Evolutionary conservation across 2,113 vertebrate species (phyloP).

Genomic region (Abramis brama): DNA sequence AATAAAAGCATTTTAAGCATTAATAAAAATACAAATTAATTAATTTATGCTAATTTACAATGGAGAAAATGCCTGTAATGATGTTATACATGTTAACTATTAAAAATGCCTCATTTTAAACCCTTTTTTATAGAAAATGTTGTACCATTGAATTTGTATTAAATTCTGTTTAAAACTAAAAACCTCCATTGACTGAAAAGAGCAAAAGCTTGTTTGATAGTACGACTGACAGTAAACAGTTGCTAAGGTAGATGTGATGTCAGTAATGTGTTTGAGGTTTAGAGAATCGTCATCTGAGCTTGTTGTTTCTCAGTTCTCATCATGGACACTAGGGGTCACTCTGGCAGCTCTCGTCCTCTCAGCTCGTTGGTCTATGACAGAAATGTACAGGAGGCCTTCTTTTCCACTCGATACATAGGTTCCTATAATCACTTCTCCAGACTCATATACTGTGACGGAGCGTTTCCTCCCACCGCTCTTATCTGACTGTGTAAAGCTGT

Average conservation of each 20-base stretch:
- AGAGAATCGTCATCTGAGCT: no score
- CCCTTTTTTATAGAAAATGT: background rate
- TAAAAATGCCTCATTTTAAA: background rate
- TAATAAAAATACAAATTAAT: no score
- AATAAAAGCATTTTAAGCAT: background rate
- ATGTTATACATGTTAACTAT: background rate
- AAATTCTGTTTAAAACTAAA: background rate
- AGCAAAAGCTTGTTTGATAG: background rate
- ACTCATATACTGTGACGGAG: constrained; percentile 1
- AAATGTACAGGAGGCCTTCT: background rate
- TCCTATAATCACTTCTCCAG: background rate
- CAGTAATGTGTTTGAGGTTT: no score
- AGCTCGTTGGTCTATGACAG: background rate
- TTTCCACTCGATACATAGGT: background rate
- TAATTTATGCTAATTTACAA: background rate
- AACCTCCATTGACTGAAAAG: background rate
- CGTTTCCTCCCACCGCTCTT: background rate
- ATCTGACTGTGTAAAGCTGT: background rate
- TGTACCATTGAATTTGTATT: no score
- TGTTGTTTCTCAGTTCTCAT: background rate
- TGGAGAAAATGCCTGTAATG: background rate
- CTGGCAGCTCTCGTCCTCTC: background rate
- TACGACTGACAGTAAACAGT: background rate
- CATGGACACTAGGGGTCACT: constrained; percentile 27
- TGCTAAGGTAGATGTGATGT: background rate